Evolutionary conservation across 2,888 invertebrate species (phyloP), one percentile per base, ranked within the genome.

Genomic region (Limulus polyphemus): DNA sequence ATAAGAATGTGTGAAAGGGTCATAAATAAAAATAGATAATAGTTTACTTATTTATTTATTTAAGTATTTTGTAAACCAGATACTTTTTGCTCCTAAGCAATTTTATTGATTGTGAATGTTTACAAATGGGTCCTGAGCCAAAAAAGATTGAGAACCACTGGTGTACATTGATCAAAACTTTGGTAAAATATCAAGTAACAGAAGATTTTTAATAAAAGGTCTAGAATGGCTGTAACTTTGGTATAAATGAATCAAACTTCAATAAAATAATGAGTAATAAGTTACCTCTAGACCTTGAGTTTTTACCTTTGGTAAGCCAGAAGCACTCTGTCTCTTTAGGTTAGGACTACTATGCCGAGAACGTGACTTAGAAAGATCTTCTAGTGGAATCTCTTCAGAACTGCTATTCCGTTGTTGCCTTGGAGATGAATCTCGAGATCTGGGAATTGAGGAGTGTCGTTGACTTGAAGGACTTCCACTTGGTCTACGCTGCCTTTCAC

Each of bases 331-430:
- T 11, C 64, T 58, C 46, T 62, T 55, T n/a, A 66, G 59, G 55
- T 60, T 66, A 47, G 66, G 66, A 49, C 66, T 66, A 9, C 57
- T 62, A 61, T 64, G 66, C 4, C 64, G 58, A 10, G 65, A 54
- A 32, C 63, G 62, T 10, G 57, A 59, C 55, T 61, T 62, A 7
- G 75, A 75, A 62, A 76, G 62, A 62, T 75, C 75, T 64, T 76
- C 75, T 58, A 76, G 67, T 2, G 75, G 76, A 54, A 76, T 76
- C 61, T 76, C 76, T 59, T 74, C 73, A 10, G 61, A 62, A 56
- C 57, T 58, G n/a, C 62, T 62, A 49, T 55, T 56, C 54, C 47
- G 47, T 49, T 61, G 61, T 9, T 61, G 61, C n/a, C 65, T 57
- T 0, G 69, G 69, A 10, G 68, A 68, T 11, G 65, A 65, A 51